These are phyloP conservation scores for Echinops telfairi DNA, from an alignment of 2,113 vertebrate genomes.

Conservation along the genomic window DNA sequence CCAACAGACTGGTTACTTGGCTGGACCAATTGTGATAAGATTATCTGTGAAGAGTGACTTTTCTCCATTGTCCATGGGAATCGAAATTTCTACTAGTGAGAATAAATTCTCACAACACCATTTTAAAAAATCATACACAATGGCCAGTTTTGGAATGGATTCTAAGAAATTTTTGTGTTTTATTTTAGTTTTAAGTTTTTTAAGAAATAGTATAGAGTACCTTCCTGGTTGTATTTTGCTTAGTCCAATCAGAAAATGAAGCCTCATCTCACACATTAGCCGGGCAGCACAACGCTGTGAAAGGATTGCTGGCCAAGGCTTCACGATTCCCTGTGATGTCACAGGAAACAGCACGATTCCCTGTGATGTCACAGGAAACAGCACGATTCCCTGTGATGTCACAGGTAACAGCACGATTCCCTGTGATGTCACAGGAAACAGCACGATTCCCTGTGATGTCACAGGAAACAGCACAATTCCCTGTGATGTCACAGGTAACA, in stretches of 20 bases:
- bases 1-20: neutral
- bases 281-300: neutral
- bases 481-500: no score
- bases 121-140: neutral
- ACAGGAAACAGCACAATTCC: no score
- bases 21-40: neutral
- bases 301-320: neutral
- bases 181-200: neutral
- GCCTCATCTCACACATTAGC: neutral
- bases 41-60: neutral
- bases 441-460: no score
- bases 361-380: no score
- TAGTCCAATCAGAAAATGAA: conserved; percentile 5
- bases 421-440: no score
- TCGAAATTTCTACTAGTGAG: neutral
- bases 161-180: neutral
- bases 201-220: neutral
- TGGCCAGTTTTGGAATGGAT: neutral
- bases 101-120: conserved; percentile 8
- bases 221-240: conserved; percentile 17
- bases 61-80: neutral
- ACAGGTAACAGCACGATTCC: no score
- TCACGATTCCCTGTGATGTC: neutral
- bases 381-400: no score
- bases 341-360: neutral